Base-by-base conservation (phyloP, 2,888 invertebrate genomes). In the Sceliomorpha sp. region DNA sequence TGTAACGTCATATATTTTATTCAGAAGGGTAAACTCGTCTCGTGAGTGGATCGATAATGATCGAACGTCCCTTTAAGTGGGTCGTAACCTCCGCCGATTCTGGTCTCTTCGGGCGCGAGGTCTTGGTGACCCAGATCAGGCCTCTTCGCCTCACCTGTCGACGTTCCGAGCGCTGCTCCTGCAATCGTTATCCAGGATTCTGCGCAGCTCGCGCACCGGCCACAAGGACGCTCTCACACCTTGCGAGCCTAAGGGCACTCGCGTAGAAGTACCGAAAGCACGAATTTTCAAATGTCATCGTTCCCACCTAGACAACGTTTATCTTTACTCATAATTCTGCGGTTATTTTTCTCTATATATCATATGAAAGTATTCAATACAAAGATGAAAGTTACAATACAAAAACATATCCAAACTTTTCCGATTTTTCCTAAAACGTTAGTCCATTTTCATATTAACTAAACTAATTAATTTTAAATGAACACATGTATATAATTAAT, bases 151-250 rank as follows among this genome's bases (percentile, higher is more conserved):
- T 80, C 80, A 81, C 82, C 82, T 81, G 80, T 73, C 66, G 60
- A 40, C 59, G 72, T 63, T 71, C 74, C 68, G 73, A 74, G 76
- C 77, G 74, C 40, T 78, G 74, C 76, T 66, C 78, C 81, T 83
- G 82, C 80, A 87, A 88, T 88, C 87, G 87, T 88, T 88, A 87
- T 79, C 82, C 75, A 76, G 86, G 87, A 87, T 87, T 85, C 87
- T 88, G 87, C 87, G 87, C 87, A 87, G 74, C 73, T 64, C 68
- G 63, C 51, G 50, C 26, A 63, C 66, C 70, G 69, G 62, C 58
- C 60, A 40, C 60, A 70, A 69, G 66, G 70, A 73, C 73, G 75
- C 74, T 69, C 75, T 77, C 68, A 74, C 73, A 76, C 75, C 69
- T 71, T 75, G 34, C 20, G 58, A 34, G 27, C 17, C 42, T 29